These are phyloP conservation scores for Percopsis transmontana DNA, from an alignment of 2,113 vertebrate genomes.

Conservation along the genomic window DNA sequence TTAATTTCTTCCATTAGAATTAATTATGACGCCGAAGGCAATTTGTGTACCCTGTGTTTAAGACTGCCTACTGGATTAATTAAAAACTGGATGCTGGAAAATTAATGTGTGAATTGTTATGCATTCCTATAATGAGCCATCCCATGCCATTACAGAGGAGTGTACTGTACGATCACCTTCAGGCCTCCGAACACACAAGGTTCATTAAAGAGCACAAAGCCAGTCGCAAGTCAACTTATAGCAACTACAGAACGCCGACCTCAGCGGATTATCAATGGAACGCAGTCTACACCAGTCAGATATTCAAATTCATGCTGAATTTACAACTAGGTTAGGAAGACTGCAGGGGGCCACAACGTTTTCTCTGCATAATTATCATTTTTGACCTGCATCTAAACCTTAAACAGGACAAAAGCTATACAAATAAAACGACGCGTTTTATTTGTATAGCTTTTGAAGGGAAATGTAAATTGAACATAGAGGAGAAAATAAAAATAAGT, in stretches of 20 bases:
- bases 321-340: constrained; percentile 36
- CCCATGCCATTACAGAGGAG: constrained; percentile 80
- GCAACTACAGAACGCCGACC: constrained; percentile 53
- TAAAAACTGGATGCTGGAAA: constrained; percentile 88
- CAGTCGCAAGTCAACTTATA: constrained; percentile 67
- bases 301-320: constrained; percentile 43
- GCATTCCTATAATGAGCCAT: constrained; percentile 83
- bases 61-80: constrained; percentile 87
- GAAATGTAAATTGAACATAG: neutral
- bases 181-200: constrained; percentile 75
- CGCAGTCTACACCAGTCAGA: constrained; percentile 32
- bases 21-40: constrained; percentile 86
- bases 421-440: constrained; percentile 16
- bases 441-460: too few relatives aligned
- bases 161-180: constrained; percentile 80
- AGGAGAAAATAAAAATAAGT: too few relatives aligned
- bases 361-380: neutral
- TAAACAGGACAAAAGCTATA: constrained; percentile 17
- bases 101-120: constrained; percentile 85
- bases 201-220: constrained; percentile 78
- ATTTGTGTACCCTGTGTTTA: constrained; percentile 84
- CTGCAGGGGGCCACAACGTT: neutral
- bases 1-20: constrained; percentile 85
- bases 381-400: constrained; percentile 14
- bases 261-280: constrained; percentile 57